Evolutionary conservation across 2,888 invertebrate species (phyloP).

Genomic region (Marronus borbonicus): DNA sequence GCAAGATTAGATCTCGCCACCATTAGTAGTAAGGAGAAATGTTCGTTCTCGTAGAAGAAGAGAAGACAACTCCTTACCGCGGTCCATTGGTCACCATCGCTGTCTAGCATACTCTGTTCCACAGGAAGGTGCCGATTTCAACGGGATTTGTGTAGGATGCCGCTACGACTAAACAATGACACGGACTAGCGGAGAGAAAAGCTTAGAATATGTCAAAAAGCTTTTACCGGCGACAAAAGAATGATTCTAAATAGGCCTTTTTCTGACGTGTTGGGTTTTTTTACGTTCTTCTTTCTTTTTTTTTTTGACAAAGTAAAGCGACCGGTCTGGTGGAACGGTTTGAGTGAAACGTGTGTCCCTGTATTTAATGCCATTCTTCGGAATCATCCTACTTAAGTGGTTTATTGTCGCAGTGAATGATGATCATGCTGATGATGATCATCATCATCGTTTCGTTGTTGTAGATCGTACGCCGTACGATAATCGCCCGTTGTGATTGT

Average conservation of each 20-base stretch:
- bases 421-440: constrained; percentile 37
- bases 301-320: constrained; percentile 15
- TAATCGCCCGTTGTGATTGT: constrained; percentile 28
- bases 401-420: constrained; percentile 66
- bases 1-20: background rate
- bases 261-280: background rate
- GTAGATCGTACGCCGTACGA: background rate
- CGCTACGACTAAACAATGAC: constrained; percentile 57
- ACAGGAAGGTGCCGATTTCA: constrained; percentile 56
- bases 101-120: constrained; percentile 47
- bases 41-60: constrained; percentile 21
- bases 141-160: constrained; percentile 48
- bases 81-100: constrained; percentile 56
- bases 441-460: constrained; percentile 14
- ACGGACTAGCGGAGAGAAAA: constrained; percentile 60
- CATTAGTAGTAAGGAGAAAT: constrained; percentile 15
- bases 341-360: constrained; percentile 65
- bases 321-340: constrained; percentile 14
- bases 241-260: constrained; percentile 51
- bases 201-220: constrained; percentile 70
- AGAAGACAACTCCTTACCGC: constrained; percentile 54
- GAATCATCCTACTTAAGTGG: constrained; percentile 71
- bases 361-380: constrained; percentile 62
- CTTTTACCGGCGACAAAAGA: constrained; percentile 71
- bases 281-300: constrained; percentile 7